A percentile compares a stretch with the other conserved stretches of the same genome.
phyloP scores from a whole-genome alignment of 2,113 vertebrate genomes.

The Mirounga angustirostris region DNA sequence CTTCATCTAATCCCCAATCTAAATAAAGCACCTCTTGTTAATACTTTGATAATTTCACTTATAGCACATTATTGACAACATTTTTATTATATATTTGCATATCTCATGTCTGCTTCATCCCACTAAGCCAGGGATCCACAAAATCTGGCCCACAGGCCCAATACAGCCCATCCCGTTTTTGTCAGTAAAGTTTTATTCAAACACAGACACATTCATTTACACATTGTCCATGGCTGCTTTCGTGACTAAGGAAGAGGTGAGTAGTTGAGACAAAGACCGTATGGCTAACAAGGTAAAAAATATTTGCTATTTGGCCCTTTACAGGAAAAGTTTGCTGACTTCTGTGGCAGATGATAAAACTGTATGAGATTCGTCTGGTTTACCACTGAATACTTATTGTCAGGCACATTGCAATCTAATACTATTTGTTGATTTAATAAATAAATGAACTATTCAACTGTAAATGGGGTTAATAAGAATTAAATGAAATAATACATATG shows the following conservation, averaged over 20 bases:
- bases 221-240: neutral
- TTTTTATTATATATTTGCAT: neutral
- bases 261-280: neutral
- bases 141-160: neutral
- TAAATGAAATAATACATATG: neutral
- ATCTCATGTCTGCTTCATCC: neutral
- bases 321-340: neutral
- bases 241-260: neutral
- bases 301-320: neutral
- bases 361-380: neutral
- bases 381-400: neutral
- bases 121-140: neutral
- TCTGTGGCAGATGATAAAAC: neutral
- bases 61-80: neutral
- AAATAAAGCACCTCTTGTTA: slow-evolving; percentile 13
- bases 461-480: slow-evolving; percentile 18
- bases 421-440: slow-evolving; percentile 45
- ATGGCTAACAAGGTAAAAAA: neutral
- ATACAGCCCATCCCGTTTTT: neutral
- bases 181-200: slow-evolving; percentile 22
- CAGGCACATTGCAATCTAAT: neutral
- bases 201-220: neutral
- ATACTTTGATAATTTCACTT: neutral
- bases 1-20: neutral
- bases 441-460: slow-evolving; percentile 11